These are phyloP conservation scores for Onychomys leucogaster DNA, from an alignment of 2,797 vertebrate genomes.

Conservation along the genomic window DNA sequence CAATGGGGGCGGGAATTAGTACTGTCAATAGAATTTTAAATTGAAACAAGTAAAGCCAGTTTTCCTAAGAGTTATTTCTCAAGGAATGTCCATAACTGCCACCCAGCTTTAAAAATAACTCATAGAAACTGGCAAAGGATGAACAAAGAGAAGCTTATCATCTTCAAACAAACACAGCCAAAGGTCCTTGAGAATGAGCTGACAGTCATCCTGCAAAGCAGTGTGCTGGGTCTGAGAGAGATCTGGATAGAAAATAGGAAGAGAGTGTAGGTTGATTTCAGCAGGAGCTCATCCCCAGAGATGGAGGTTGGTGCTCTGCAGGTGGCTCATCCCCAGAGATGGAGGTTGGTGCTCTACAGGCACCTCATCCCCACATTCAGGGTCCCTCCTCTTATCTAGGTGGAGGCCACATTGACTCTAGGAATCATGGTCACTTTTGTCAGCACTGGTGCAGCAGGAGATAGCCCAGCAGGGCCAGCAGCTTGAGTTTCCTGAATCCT, in stretches of 20 bases:
- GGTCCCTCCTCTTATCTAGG: background rate
- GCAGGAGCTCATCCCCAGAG: background rate
- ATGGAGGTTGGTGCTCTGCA: background rate
- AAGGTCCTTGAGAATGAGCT: background rate
- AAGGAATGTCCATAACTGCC: slow-evolving; percentile 53
- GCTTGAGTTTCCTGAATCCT: background rate
- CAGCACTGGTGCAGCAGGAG: background rate
- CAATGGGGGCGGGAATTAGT: background rate
- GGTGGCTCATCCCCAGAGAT: too few species aligned
- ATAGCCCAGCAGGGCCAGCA: too few species aligned
- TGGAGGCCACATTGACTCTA: background rate
- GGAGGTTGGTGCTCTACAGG: too few species aligned
- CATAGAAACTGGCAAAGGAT: background rate
- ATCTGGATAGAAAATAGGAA: background rate
- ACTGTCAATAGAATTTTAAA: slow-evolving; percentile 54
- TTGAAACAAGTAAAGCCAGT: slow-evolving; percentile 11
- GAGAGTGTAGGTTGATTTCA: background rate
- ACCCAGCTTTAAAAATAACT: slow-evolving; percentile 66
- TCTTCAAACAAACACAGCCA: background rate
- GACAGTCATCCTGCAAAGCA: background rate
- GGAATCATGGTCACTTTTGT: background rate
- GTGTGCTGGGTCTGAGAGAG: background rate
- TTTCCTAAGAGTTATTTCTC: slow-evolving; percentile 54
- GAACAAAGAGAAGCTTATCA: slow-evolving; percentile 26
- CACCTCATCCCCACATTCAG: too few species aligned